Evolutionary conservation across 2,797 vertebrate species (phyloP), one percentile per base, ranked within the genome.

Genomic region (Morelia viridis): DNA sequence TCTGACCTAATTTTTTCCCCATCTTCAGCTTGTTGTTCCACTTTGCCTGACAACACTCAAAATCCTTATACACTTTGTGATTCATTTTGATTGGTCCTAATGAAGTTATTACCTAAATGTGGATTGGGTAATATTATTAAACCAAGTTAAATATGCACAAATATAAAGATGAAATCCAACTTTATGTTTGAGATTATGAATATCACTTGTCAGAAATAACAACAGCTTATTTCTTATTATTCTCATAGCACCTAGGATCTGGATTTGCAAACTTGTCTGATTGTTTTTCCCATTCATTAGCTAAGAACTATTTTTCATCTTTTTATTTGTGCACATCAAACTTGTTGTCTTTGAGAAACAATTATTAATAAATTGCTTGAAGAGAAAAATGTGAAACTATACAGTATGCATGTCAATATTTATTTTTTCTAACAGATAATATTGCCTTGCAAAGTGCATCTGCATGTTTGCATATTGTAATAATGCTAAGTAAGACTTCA

Each of bases 341-440:
- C 13, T 95, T 95, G 26, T 15, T 91, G 13, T 92, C 17, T 19
- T 91, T 61, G 11, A 92, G 56, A 91, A 46, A 58, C 31, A 88
- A 57, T 91, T 85, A 10, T 90, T 80, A 2, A 11, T 17, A 17
- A 2, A 46, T 57, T 86, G 13, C 94, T 57, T 88, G 89, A 92
- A 94, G 53, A 91, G 94, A 93, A 94, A 94, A 19, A 60, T 60
- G 35, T 87, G 85, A 87, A 31, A 24, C 60, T 35, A 87, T 35
- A 61, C 31, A 60, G n/a, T 60, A 24, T 6, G 58, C 12, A 87
- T 1, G 1, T 35, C 17, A 87, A 60, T 17, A 61, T 12, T 19
- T 35, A 11, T 87, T 22, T 60, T 60, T 17, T 35, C 57, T 62
- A 41, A 35, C 56, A 60, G 12, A 64, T 88, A 64, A 88, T 28